Percentiles rank a stretch among this genome's conserved stretches.
Evolutionary conservation across 2,888 invertebrate species (phyloP).

Genomic region (Aleiodes leptofemur): DNA sequence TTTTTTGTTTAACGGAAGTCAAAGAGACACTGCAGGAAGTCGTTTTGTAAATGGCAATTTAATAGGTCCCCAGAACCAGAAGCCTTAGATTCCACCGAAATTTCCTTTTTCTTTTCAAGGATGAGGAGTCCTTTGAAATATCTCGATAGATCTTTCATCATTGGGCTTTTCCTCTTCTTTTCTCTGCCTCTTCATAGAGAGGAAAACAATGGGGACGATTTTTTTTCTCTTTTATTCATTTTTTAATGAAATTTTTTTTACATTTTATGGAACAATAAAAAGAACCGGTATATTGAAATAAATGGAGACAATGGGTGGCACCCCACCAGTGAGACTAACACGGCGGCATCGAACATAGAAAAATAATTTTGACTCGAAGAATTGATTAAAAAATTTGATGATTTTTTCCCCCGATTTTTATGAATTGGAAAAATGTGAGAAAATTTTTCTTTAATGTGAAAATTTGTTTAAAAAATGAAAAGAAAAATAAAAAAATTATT

Average conservation of each 20-base stretch:
- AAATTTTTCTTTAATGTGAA: background rate
- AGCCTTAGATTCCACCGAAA: background rate
- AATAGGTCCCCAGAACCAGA: slow-evolving; percentile 14
- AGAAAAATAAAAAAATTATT: too few species aligned
- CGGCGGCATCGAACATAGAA: slow-evolving; percentile 1
- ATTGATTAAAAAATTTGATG: slow-evolving; percentile 6
- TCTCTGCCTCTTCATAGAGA: background rate
- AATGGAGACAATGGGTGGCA: slow-evolving; percentile 17
- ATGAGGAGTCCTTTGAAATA: slow-evolving; percentile 9
- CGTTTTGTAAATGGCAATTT: slow-evolving; percentile 33
- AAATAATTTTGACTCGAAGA: background rate
- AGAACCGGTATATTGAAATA: slow-evolving; percentile 14
- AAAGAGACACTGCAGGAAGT: slow-evolving; percentile 29
- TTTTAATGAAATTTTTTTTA: slow-evolving; percentile 1
- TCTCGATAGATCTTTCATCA: slow-evolving; percentile 5
- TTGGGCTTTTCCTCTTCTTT: slow-evolving; percentile 1
- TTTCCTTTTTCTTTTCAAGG: slow-evolving; percentile 1
- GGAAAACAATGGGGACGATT: slow-evolving; percentile 15
- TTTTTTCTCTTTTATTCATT: background rate
- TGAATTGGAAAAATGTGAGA: too few species aligned
- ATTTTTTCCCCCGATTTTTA: too few species aligned
- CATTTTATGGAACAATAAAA: too few species aligned
- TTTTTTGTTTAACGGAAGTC: slow-evolving; percentile 29
- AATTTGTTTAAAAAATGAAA: too few species aligned
- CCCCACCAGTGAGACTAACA: slow-evolving; percentile 14